Percentiles rank a stretch among this genome's conserved stretches.
Evolutionary conservation across 2,113 vertebrate genomes (phyloP).

Genomic region (Talpa occidentalis): DNA sequence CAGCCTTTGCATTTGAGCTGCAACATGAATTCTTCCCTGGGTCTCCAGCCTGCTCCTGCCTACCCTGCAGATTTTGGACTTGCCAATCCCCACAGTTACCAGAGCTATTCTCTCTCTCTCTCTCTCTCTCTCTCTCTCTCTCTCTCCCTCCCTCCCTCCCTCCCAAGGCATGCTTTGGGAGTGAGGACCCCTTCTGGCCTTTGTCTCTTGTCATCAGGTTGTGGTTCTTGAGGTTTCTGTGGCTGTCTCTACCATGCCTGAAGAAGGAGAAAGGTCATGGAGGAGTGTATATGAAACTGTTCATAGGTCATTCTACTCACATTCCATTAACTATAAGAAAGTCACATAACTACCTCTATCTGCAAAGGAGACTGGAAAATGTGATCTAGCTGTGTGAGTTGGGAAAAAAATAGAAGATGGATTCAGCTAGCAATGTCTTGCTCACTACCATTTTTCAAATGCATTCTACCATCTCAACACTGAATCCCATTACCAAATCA

Average conservation of each 20-base stretch:
- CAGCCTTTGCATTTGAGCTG: not conserved
- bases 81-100: not conserved
- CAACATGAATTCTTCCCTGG: not conserved
- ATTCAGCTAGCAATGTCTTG: not conserved
- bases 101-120: not conserved
- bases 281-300: not conserved
- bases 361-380: slow-evolving; percentile 5
- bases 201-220: not conserved
- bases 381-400: not conserved
- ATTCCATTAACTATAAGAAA: slow-evolving; percentile 5
- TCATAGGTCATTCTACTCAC: not conserved
- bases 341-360: not conserved
- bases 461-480: not conserved
- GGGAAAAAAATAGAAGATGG: not conserved
- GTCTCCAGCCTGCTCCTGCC: not conserved
- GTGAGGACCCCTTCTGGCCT: not conserved
- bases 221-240: not conserved
- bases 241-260: not conserved
- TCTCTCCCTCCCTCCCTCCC: too few relatives aligned
- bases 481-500: slow-evolving; percentile 31
- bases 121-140: not conserved
- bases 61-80: not conserved
- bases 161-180: not conserved
- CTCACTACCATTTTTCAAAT: not conserved
- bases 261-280: slow-evolving; percentile 8